A percentile compares a stretch with the other conserved stretches of the same genome.
These are phyloP conservation scores for Corythornis madagascariensis DNA, from an alignment of 2,113 vertebrate genomes.

Conservation along the genomic window DNA sequence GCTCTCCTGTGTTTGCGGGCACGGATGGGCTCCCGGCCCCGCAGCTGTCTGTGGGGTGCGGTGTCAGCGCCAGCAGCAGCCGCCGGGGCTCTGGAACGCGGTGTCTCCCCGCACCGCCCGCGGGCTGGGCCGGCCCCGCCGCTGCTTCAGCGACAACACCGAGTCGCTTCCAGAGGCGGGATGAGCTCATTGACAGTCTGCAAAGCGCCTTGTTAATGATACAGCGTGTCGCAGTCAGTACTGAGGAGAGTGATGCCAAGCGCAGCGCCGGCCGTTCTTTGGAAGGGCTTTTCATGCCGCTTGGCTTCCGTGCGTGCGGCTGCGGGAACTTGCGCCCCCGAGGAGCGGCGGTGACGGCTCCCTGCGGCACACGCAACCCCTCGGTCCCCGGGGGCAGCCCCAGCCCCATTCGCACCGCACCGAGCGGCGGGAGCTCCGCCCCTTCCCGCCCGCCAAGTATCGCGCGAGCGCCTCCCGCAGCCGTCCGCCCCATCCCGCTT, in stretches of 20 bases:
- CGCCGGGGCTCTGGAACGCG: not conserved
- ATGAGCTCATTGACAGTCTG: not conserved
- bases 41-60: not conserved
- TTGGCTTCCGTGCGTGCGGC: fast-evolving
- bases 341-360: fast-evolving
- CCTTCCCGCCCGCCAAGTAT: not conserved
- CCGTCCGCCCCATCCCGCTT: not conserved
- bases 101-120: not conserved
- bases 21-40: fast-evolving
- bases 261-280: fast-evolving
- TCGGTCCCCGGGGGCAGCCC: no score
- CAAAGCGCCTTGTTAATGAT: fast-evolving
- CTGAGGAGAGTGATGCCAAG: no score
- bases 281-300: not conserved
- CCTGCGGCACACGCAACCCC: not conserved
- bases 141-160: not conserved
- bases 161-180: not conserved
- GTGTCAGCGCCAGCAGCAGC: not conserved
- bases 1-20: not conserved
- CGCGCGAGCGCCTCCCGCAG: not conserved
- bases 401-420: not conserved
- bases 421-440: not conserved
- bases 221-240: fast-evolving
- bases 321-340: no score
- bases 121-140: no score